Percentiles rank a stretch among this genome's conserved stretches.
Conservation (phyloP, 2,888 invertebrate species). For the Lumbricus terrestris region DNA sequence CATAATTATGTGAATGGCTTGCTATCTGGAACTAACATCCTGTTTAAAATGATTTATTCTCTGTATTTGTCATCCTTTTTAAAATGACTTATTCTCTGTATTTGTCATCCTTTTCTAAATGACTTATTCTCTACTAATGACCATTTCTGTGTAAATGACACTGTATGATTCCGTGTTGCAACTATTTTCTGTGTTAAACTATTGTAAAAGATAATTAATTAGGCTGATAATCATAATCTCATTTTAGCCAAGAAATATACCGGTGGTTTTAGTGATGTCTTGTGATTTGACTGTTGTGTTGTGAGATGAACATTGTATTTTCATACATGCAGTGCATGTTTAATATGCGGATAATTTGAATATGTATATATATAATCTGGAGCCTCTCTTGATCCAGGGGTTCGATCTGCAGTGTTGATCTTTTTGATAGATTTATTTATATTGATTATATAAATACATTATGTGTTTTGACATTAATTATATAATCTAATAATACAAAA, state of each 20-base stretch:
- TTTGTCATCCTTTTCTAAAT: neutral
- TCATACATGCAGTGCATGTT: neutral
- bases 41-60: neutral
- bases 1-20: too few relatives aligned
- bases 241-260: neutral
- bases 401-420: neutral
- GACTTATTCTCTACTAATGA: neutral
- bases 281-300: neutral
- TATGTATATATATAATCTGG: neutral
- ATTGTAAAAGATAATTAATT: neutral
- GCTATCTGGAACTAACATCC: too few relatives aligned
- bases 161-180: neutral
- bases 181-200: neutral
- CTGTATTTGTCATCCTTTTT: neutral
- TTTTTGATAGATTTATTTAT: too few relatives aligned
- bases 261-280: neutral
- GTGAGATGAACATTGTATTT: neutral
- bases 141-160: neutral
- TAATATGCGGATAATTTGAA: neutral
- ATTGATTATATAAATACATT: too few relatives aligned
- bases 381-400: neutral
- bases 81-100: neutral
- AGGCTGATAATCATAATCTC: too few relatives aligned
- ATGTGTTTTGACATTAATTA: neutral
- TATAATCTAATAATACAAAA: too few relatives aligned